A percentile compares a stretch with the other conserved stretches of the same genome.
Conservation (phyloP, 2,797 vertebrate species). For the Pseudochromis fuscus region DNA sequence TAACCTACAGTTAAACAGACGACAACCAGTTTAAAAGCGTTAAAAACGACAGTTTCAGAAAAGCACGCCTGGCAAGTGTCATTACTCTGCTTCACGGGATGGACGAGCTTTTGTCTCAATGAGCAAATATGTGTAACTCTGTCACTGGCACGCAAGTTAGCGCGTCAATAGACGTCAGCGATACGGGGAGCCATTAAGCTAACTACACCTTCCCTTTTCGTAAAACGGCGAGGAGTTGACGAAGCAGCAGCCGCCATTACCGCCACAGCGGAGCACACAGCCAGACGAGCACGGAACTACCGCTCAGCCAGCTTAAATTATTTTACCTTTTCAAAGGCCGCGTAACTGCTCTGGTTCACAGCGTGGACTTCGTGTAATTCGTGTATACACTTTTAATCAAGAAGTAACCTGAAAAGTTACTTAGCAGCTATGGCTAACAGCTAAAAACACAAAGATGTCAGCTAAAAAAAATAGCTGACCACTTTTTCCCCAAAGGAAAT, state of each 20-base stretch:
- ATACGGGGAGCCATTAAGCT: slow-evolving; percentile 87
- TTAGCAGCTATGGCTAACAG: slow-evolving; percentile 71
- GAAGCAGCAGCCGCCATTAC: slow-evolving; percentile 85
- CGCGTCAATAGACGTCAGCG: slow-evolving; percentile 91
- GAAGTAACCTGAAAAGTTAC: slow-evolving; percentile 60
- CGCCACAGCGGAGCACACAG: slow-evolving; percentile 48
- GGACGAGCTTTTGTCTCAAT: slow-evolving; percentile 77
- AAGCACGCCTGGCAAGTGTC: slow-evolving; percentile 2
- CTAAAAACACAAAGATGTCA: slow-evolving; percentile 79
- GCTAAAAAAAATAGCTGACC: slow-evolving; percentile 79
- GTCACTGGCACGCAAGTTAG: slow-evolving; percentile 88
- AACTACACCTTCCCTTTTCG: slow-evolving; percentile 85
- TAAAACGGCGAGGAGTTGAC: slow-evolving; percentile 78
- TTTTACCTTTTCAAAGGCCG: slow-evolving; percentile 78
- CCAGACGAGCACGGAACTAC: slow-evolving; percentile 19
- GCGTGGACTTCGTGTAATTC: slow-evolving; percentile 64
- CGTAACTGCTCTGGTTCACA: slow-evolving; percentile 66
- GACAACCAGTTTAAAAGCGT: slow-evolving; percentile 50
- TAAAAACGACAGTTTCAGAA: slow-evolving; percentile 29
- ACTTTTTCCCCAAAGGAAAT: slow-evolving; percentile 79
- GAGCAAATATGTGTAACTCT: slow-evolving; percentile 85
- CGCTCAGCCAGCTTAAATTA: slow-evolving; percentile 18
- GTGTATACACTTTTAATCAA: slow-evolving; percentile 49
- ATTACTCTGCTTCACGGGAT: slow-evolving; percentile 42
- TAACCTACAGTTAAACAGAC: slow-evolving; percentile 57